Percentiles rank a stretch among this genome's conserved stretches.
phyloP scores from a whole-genome alignment of 1,140 invertebrate species.

The Lepidurus packardi region DNA sequence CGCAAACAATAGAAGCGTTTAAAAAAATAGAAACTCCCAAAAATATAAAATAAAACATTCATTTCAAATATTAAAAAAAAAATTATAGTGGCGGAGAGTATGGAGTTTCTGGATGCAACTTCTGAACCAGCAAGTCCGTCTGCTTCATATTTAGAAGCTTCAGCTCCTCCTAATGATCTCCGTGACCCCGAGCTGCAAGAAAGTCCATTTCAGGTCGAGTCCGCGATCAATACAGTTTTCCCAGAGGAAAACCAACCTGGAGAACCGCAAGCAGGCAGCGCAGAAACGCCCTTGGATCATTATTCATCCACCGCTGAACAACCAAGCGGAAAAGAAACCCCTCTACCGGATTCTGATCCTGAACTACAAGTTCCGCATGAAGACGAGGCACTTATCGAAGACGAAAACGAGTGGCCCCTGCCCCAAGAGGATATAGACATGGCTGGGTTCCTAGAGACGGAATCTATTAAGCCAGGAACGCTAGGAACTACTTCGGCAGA shows the following conservation, averaged over 20 bases:
- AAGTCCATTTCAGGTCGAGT: neutral
- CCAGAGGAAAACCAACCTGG: neutral
- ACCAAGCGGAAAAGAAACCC: neutral
- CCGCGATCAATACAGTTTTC: neutral
- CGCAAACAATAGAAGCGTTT: neutral
- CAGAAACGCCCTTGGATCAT: neutral
- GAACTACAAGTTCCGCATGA: neutral
- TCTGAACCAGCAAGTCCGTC: neutral
- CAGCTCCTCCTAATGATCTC: neutral
- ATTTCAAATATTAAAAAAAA: too few relatives aligned
- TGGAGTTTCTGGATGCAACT: neutral
- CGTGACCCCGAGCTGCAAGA: neutral
- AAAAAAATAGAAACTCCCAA: too few relatives aligned
- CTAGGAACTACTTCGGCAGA: neutral
- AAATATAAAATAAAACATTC: too few relatives aligned
- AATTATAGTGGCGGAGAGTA: neutral
- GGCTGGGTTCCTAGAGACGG: neutral
- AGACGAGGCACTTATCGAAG: neutral
- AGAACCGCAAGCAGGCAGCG: neutral
- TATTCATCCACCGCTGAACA: neutral
- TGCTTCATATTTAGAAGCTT: neutral
- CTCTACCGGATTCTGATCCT: neutral
- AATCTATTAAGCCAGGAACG: slow-evolving; percentile 18
- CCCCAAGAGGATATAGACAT: neutral
- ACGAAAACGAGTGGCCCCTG: neutral